Evolutionary conservation across 1,140 invertebrate genomes (phyloP).

Genomic region (Sesamia nonagrioides): DNA sequence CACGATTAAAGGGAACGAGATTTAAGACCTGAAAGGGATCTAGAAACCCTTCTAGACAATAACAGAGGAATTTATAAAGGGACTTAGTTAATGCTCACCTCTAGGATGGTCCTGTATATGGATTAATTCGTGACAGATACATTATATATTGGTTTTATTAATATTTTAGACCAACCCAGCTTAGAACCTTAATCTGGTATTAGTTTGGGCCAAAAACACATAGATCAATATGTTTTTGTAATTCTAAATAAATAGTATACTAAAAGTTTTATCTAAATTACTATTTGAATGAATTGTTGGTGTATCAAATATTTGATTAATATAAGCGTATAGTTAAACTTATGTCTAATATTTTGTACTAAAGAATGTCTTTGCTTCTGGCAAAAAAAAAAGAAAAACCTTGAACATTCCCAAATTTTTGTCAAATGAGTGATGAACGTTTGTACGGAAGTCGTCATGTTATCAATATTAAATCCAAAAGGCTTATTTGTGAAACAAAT

Average conservation of each 20-base stretch:
- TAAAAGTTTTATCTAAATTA: background rate
- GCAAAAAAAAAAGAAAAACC: too few relatives aligned
- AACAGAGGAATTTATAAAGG: background rate
- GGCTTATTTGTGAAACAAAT: too few relatives aligned
- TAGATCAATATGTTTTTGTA: background rate
- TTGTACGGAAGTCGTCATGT: too few relatives aligned
- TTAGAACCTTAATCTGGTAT: background rate
- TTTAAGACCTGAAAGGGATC: background rate
- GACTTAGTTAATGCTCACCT: background rate
- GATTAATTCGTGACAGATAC: slow-evolving; percentile 6
- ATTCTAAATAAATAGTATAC: background rate
- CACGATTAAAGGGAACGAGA: background rate
- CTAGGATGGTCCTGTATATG: background rate
- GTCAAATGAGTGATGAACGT: too few relatives aligned
- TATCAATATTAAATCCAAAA: too few relatives aligned
- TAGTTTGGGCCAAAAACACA: slow-evolving; percentile 6
- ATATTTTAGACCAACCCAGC: background rate
- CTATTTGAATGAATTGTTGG: background rate
- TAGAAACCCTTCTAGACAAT: background rate
- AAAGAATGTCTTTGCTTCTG: too few relatives aligned
- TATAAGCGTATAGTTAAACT: too few relatives aligned
- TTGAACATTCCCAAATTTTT: too few relatives aligned
- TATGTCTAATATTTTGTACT: too few relatives aligned
- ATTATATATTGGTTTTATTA: slow-evolving; percentile 13
- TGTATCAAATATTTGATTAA: background rate